Evolutionary conservation across 2,797 vertebrate genomes (phyloP).

Genomic region (Rhinophrynus dorsalis): DNA sequence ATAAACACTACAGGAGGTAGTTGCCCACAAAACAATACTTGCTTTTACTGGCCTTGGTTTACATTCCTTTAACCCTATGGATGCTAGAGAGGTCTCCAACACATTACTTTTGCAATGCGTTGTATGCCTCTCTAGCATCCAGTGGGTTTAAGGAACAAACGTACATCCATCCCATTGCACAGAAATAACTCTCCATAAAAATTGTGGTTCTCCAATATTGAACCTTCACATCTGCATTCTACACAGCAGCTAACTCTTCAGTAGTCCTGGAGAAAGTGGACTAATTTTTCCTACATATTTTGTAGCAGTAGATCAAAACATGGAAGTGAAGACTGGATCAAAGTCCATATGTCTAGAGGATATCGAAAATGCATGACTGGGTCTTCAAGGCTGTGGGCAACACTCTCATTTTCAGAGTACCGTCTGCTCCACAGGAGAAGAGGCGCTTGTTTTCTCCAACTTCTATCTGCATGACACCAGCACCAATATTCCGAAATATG

Average conservation of each 20-base stretch:
- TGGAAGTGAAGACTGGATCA: constrained; percentile 55
- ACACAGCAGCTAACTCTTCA: constrained; percentile 15
- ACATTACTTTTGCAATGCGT: no score
- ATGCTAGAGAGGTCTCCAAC: no score
- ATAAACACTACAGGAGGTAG: background rate
- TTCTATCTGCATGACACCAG: constrained; percentile 94
- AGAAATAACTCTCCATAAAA: constrained; percentile 37
- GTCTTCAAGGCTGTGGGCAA: constrained; percentile 90
- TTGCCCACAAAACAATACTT: background rate
- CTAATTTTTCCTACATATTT: constrained; percentile 21
- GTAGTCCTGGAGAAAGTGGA: background rate
- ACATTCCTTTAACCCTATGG: constrained; percentile 57
- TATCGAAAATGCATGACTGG: constrained; percentile 83
- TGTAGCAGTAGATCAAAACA: constrained; percentile 34
- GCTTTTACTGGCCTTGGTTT: constrained; percentile 27
- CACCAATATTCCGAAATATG: constrained; percentile 95
- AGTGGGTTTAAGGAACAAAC: constrained; percentile 79
- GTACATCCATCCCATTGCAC: constrained; percentile 68
- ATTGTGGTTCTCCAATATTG: background rate
- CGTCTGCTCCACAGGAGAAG: constrained; percentile 97
- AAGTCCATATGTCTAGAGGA: constrained; percentile 71
- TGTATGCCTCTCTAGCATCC: no score
- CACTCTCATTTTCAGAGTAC: constrained; percentile 94
- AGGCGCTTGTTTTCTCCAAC: constrained; percentile 85
- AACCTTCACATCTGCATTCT: background rate